These are phyloP conservation scores for Chaunax sp. DNA, from an alignment of 2,797 vertebrate genomes.

Conservation along the genomic window DNA sequence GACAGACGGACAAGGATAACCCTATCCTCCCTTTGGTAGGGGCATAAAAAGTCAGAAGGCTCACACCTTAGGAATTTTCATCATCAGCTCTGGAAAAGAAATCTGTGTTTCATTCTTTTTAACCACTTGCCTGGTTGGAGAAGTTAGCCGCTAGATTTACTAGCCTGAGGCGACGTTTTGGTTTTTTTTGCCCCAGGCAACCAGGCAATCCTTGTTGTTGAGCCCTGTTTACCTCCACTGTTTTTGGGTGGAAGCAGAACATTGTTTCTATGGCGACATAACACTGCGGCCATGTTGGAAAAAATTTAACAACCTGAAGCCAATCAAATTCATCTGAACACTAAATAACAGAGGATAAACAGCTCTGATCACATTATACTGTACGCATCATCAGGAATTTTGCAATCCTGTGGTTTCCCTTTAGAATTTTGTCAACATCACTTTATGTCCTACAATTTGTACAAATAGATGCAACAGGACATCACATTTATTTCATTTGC, in stretches of 20 bases:
- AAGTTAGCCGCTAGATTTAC: too few species aligned
- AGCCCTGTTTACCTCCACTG: not conserved
- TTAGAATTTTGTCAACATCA: conserved; percentile 20
- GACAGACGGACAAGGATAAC: too few species aligned
- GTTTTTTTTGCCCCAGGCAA: too few species aligned
- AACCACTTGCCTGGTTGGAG: too few species aligned
- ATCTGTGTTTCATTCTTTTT: too few species aligned
- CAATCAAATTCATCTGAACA: conserved; percentile 1
- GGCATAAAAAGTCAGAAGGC: too few species aligned
- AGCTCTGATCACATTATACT: conserved; percentile 11
- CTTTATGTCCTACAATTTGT: conserved; percentile 32
- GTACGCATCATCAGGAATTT: conserved; percentile 23
- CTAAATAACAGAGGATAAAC: not conserved
- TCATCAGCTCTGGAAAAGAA: too few species aligned
- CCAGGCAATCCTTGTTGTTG: too few species aligned
- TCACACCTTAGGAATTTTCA: too few species aligned
- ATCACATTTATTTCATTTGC: conserved; percentile 23
- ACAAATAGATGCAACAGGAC: conserved; percentile 27
- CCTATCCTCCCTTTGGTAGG: too few species aligned
- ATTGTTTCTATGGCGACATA: not conserved
- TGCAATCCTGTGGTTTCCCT: conserved; percentile 39
- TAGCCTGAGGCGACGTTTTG: too few species aligned
- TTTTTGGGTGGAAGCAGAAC: too few species aligned
- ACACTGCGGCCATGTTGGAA: not conserved
- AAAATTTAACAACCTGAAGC: not conserved